Conservation (phyloP, 2,888 invertebrate species). For the Orchesella flavescens region DNA sequence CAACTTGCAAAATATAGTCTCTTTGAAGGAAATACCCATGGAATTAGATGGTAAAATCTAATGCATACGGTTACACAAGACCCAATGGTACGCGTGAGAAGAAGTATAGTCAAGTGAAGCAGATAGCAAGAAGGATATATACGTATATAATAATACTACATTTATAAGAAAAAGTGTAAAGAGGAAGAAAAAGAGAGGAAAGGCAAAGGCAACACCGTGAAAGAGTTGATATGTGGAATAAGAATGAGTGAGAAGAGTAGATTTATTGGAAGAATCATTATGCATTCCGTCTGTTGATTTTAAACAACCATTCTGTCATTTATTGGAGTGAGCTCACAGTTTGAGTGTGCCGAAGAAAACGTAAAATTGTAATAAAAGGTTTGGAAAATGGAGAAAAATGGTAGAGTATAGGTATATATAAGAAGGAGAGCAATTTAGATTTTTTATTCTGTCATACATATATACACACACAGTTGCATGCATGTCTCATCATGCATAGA, state of each 20-base stretch:
- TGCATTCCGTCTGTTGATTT: conserved; percentile 33
- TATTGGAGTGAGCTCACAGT: conserved; percentile 22
- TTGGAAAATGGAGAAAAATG: neutral
- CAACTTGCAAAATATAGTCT: conserved; percentile 18
- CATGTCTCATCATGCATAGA: too few species aligned
- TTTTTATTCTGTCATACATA: too few species aligned
- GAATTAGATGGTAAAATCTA: conserved; percentile 3
- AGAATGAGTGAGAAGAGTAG: conserved; percentile 33
- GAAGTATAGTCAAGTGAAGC: too few species aligned
- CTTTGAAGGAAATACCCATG: neutral
- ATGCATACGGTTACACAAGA: neutral
- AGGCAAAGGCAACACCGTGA: conserved; percentile 19
- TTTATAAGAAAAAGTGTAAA: neutral
- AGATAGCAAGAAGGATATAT: neutral
- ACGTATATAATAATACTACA: neutral
- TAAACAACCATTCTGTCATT: conserved; percentile 30
- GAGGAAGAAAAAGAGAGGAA: conserved; percentile 3
- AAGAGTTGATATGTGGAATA: conserved; percentile 33
- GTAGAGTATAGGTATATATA: neutral
- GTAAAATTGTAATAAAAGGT: conserved; percentile 6
- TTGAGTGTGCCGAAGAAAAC: conserved; percentile 14
- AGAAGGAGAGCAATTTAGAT: neutral
- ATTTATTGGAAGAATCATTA: conserved; percentile 40
- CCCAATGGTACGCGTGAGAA: neutral
- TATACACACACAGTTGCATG: too few species aligned